Evolutionary conservation across 2,113 vertebrate species (phyloP), one percentile per base, ranked within the genome.

Genomic region (Campylorhamphus procurvoides): DNA sequence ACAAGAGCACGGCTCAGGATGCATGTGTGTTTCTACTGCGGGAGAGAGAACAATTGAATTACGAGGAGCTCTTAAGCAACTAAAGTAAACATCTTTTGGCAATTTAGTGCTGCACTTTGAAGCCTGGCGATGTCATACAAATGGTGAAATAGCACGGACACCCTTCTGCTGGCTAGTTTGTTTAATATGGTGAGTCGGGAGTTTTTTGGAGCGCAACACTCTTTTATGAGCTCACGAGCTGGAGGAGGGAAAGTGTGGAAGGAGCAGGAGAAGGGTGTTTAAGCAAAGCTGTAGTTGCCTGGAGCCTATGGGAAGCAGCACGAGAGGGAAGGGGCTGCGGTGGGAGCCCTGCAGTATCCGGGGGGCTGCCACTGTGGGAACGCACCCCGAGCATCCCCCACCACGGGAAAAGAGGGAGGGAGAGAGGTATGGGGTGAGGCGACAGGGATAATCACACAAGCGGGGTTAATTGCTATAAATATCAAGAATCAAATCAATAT

Each of bases 401-500:
- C 60, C 79, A 27, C 6, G 4, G 85, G 66, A 72, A 67, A 68
- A 63, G 25, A 53, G 28, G 0, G 12, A 10, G 69, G 19, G 35
- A 47, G 82, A 72, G 80, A 27, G 76, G 55, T 84, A 50, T 3
- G 74, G 91, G 81, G 33, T 4, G 25, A 91, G 58, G 83, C 62
- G 76, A 83, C 53, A 15, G 89, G 83, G 94, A 92, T 96, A 95
- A 94, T 91, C 95, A 62, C 74, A 94, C 7, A 1, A 72, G 94
- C 13, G 8, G 93, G 93, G 95, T 95, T 93, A 62, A 97, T 97
- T 93, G 93, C 77, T 88, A 94, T 95, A 97, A 98, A 97, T 95
- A 96, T 93, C 91, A 87, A 87, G 96, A 96, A 97, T 94, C 95
- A 96, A 97, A 97, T 97, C 97, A 97, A 97, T 97, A 97, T 94